Percentiles rank a stretch among this genome's conserved stretches.
These are phyloP conservation scores for Bombyx huttoni DNA, from an alignment of 2,888 invertebrate species.

Conservation along the genomic window DNA sequence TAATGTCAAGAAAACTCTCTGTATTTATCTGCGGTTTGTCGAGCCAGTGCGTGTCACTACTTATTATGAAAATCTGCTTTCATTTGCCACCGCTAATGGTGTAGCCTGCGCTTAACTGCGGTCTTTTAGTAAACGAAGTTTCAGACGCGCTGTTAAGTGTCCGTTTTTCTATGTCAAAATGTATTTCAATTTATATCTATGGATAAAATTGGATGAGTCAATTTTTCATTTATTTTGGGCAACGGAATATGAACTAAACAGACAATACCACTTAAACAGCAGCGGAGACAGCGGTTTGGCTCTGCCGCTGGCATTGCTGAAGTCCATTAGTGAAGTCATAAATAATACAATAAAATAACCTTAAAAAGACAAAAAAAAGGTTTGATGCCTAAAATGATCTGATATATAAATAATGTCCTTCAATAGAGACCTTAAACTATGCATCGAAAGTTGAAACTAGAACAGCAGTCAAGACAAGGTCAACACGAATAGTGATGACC, in stretches of 20 bases:
- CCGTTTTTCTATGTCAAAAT: neutral
- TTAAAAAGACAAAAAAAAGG: no score
- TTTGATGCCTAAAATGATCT: no score
- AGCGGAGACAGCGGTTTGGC: no score
- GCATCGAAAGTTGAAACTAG: neutral
- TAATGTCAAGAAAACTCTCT: neutral
- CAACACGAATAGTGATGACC: neutral
- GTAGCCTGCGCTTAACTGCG: neutral
- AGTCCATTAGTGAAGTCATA: no score
- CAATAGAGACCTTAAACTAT: neutral
- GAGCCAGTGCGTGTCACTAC: neutral
- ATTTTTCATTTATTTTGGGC: no score
- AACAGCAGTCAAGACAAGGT: neutral
- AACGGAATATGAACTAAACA: no score
- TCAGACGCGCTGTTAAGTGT: neutral
- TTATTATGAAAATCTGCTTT: constrained; percentile 7
- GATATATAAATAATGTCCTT: neutral
- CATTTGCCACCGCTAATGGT: constrained; percentile 8
- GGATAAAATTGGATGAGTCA: no score
- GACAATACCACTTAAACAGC: no score
- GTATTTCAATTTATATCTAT: neutral
- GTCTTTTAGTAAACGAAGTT: neutral
- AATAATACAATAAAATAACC: no score
- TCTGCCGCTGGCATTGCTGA: no score
- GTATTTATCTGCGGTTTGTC: neutral